Percentiles rank a stretch among this genome's conserved stretches.
Conservation (phyloP, 2,797 vertebrate species). For the Coreius guichenoti region DNA sequence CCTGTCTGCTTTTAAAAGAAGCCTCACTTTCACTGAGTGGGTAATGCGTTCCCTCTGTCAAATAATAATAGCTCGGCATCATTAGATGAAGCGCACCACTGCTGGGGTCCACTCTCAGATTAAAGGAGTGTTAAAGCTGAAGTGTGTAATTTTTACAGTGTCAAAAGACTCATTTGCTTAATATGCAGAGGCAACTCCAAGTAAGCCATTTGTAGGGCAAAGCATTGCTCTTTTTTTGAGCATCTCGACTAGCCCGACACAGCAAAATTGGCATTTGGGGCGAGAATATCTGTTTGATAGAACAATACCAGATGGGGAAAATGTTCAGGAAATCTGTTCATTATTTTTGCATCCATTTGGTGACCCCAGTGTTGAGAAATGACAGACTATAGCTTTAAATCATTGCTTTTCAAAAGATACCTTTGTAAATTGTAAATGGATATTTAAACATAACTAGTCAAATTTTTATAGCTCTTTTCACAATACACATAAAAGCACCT, state of each 20-base stretch:
- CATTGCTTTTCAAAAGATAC: not conserved
- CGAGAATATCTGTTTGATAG: not conserved
- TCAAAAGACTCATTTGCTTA: not conserved
- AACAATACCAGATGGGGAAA: not conserved
- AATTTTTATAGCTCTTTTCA: not conserved
- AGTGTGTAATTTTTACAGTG: conserved; percentile 19
- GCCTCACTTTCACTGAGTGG: conserved; percentile 49
- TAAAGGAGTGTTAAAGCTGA: conserved; percentile 48
- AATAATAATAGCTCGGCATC: conserved; percentile 52
- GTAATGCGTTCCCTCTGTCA: conserved; percentile 52
- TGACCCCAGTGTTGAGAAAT: too few species aligned
- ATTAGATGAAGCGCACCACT: conserved; percentile 43
- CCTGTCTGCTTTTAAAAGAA: conserved; percentile 44
- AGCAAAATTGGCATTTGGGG: not conserved
- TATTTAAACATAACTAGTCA: not conserved
- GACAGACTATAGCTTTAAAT: not conserved
- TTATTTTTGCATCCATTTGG: too few species aligned
- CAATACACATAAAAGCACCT: not conserved
- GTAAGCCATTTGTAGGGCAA: not conserved
- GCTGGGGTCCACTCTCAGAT: conserved; percentile 42
- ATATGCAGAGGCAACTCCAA: not conserved
- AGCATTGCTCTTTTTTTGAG: not conserved
- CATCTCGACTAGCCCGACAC: not conserved
- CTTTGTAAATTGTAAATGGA: not conserved
- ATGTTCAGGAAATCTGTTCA: not conserved